phyloP scores from a whole-genome alignment of 2,113 vertebrate species.

The Leptobrachium ailaonicum region DNA sequence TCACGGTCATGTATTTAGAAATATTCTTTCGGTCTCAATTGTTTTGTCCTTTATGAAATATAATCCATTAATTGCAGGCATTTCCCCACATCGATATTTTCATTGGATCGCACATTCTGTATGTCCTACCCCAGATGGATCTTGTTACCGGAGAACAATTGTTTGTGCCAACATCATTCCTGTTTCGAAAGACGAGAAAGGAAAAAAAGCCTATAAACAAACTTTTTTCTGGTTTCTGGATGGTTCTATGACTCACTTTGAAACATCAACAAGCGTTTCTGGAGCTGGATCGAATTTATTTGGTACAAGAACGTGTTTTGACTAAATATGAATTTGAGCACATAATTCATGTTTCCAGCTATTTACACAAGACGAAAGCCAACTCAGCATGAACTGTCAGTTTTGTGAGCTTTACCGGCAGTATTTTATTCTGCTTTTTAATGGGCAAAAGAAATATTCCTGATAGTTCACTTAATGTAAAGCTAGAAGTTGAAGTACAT shows the following conservation, averaged over 20 bases:
- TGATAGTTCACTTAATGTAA: no score
- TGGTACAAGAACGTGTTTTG: background rate
- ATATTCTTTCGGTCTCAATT: no score
- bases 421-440: background rate
- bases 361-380: background rate
- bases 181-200: background rate
- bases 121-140: conserved; percentile 7
- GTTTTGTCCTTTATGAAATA: background rate
- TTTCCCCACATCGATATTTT: background rate
- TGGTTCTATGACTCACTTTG: background rate
- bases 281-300: conserved; percentile 1
- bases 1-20: no score
- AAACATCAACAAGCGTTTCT: background rate
- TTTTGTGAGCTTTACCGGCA: background rate
- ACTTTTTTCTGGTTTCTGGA: conserved; percentile 19
- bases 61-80: background rate
- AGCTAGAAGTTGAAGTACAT: no score
- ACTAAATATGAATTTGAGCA: background rate
- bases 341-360: background rate
- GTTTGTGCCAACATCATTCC: conserved; percentile 21
- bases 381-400: background rate
- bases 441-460: no score
- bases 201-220: conserved; percentile 12
- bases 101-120: background rate
- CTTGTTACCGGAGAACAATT: background rate